These are phyloP conservation scores for Patiria pectinifera DNA, from an alignment of 53 echinoderm and acorn worm species.

Conservation along the genomic window DNA sequence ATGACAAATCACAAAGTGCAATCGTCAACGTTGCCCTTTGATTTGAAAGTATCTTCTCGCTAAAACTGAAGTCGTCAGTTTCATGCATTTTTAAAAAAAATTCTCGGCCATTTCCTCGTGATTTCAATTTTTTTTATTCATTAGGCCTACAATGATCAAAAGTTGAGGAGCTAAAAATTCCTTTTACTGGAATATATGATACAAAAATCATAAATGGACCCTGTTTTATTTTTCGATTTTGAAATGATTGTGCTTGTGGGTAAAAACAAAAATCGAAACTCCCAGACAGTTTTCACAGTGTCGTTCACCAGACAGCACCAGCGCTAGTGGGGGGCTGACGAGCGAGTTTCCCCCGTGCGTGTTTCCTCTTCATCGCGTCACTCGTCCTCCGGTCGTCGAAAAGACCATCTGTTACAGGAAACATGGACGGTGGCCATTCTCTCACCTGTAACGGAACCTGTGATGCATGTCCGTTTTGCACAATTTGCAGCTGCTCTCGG, in stretches of 20 bases:
- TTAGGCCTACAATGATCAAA: too few species aligned
- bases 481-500: not conserved
- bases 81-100: not conserved
- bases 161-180: too few species aligned
- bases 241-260: too few species aligned
- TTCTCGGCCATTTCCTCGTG: too few species aligned
- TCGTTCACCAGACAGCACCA: not conserved
- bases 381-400: not conserved
- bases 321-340: not conserved
- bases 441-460: not conserved
- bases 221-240: too few species aligned
- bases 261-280: not conserved
- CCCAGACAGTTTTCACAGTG: not conserved
- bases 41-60: too few species aligned
- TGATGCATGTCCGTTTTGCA: constrained; percentile 2
- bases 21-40: not conserved
- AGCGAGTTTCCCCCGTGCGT: not conserved
- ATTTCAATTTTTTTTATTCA: too few species aligned
- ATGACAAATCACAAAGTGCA: too few species aligned
- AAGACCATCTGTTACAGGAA: not conserved
- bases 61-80: not conserved
- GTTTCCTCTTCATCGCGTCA: constrained; percentile 21
- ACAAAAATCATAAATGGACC: too few species aligned
- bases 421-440: not conserved
- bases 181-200: too few species aligned